Percentiles rank a stretch among this genome's conserved stretches.
phyloP scores from a whole-genome alignment of 2,888 invertebrate genomes.

The Ptychoptera contaminata region DNA sequence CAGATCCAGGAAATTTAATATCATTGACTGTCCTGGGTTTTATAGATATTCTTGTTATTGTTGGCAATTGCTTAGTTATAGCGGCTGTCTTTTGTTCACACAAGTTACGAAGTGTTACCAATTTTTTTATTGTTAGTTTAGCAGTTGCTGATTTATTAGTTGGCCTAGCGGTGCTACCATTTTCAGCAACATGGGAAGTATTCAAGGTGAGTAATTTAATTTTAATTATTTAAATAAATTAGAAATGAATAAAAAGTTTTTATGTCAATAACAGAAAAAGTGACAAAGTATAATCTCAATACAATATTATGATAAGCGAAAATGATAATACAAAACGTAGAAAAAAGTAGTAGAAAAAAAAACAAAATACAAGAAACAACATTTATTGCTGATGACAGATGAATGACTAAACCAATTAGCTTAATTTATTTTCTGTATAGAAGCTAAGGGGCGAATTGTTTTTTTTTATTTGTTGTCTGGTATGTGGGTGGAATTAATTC shows the following conservation, averaged over 20 bases:
- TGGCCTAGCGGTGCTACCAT: constrained; percentile 89
- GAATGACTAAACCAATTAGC: too few species aligned
- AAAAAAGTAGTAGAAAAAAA: too few species aligned
- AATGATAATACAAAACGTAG: too few species aligned
- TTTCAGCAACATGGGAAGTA: constrained; percentile 89
- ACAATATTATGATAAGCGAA: too few species aligned
- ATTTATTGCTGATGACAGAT: too few species aligned
- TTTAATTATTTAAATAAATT: not conserved
- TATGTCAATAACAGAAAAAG: too few species aligned
- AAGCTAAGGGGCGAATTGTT: too few species aligned
- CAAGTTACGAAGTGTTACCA: constrained; percentile 87
- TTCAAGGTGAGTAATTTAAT: constrained; percentile 47
- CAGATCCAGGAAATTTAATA: constrained; percentile 58
- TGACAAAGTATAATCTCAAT: too few species aligned
- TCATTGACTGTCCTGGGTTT: constrained; percentile 63
- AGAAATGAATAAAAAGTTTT: not conserved
- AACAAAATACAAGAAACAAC: too few species aligned
- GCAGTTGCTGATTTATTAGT: constrained; percentile 92
- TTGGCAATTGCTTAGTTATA: constrained; percentile 83
- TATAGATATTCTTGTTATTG: constrained; percentile 77
- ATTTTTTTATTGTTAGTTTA: constrained; percentile 90
- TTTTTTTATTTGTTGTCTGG: too few species aligned
- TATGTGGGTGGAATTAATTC: too few species aligned
- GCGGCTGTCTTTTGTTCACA: constrained; percentile 81
- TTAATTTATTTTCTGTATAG: too few species aligned